phyloP scores from a whole-genome alignment of 2,797 vertebrate species.

The Acrocephalus scirpaceus region DNA sequence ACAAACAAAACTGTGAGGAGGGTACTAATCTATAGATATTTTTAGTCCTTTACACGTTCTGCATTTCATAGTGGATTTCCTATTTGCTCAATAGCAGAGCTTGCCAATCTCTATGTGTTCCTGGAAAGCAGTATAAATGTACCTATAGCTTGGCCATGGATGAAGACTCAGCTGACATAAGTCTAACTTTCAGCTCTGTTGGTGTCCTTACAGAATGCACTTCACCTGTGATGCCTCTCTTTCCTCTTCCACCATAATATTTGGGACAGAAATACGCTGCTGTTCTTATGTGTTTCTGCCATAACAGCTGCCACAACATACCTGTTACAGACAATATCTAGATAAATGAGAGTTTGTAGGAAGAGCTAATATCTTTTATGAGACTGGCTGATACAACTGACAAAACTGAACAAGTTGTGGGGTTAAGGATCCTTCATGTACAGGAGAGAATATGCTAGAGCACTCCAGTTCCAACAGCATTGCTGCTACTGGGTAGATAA shows the following conservation, averaged over 20 bases:
- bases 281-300: not conserved
- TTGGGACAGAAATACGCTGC: not conserved
- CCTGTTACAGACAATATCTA: not conserved
- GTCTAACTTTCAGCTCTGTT: not conserved
- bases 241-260: not conserved
- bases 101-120: not conserved
- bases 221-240: not conserved
- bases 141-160: not conserved
- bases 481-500: not conserved
- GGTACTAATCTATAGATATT: not conserved
- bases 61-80: not conserved
- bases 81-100: not conserved
- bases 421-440: slow-evolving; percentile 42
- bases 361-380: slow-evolving; percentile 24
- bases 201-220: not conserved
- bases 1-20: not conserved
- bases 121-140: not conserved
- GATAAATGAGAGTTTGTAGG: not conserved
- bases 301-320: not conserved
- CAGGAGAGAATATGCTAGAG: not conserved
- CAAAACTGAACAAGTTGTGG: slow-evolving; percentile 33
- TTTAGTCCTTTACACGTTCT: not conserved
- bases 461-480: slow-evolving; percentile 25
- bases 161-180: not conserved
- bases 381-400: not conserved